phyloP scores from a whole-genome alignment of 1,140 invertebrate species.

The Melipona quadrifasciata region DNA sequence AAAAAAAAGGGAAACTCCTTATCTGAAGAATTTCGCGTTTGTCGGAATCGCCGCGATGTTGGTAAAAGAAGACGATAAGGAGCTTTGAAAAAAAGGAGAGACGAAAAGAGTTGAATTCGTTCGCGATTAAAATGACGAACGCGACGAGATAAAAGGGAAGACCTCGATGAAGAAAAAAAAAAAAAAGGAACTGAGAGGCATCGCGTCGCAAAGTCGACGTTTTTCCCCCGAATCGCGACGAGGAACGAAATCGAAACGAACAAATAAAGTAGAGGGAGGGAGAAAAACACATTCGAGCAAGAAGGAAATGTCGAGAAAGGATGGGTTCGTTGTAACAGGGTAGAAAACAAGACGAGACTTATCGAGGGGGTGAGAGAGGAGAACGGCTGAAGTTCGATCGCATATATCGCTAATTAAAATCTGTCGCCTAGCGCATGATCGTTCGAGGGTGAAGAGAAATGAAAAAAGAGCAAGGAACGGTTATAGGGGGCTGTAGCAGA shows the following conservation, averaged over 20 bases:
- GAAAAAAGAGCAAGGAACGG: not conserved
- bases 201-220: not conserved
- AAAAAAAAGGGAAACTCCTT: not conserved
- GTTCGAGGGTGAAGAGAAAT: not conserved
- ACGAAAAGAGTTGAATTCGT: not conserved
- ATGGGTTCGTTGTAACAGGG: not conserved
- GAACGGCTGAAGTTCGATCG: not conserved
- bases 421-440: slow-evolving; percentile 41
- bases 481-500: not conserved
- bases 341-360: not conserved
- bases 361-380: not conserved
- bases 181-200: not conserved
- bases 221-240: slow-evolving; percentile 9
- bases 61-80: not conserved
- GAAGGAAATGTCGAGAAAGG: not conserved
- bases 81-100: not conserved
- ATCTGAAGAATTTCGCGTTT: not conserved
- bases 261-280: not conserved
- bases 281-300: not conserved
- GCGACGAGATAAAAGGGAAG: not conserved
- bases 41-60: not conserved
- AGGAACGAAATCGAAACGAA: not conserved
- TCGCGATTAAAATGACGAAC: slow-evolving; percentile 11
- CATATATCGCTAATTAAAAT: slow-evolving; percentile 62
- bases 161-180: not conserved